These are phyloP conservation scores for Panzeria rudis DNA, from an alignment of 2,888 invertebrate genomes.

Conservation along the genomic window DNA sequence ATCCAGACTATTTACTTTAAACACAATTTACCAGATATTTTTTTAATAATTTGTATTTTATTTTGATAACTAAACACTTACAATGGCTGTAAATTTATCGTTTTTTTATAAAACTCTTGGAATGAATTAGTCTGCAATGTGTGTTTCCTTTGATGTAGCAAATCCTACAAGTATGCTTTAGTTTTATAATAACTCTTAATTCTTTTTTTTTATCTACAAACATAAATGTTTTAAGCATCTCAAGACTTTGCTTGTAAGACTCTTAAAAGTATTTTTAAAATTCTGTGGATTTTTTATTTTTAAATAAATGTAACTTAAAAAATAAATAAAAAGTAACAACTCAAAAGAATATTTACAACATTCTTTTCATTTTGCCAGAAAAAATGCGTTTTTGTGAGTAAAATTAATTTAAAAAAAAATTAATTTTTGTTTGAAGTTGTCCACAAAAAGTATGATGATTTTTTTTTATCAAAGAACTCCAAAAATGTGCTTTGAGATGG, in stretches of 20 bases:
- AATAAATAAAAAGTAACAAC: no score
- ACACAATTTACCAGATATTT: constrained; percentile 79
- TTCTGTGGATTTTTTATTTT: neutral
- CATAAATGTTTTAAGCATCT: neutral
- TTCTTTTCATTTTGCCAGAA: neutral
- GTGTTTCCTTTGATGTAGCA: neutral
- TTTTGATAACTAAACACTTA: constrained; percentile 45
- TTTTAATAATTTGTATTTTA: constrained; percentile 7
- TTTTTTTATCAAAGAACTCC: neutral
- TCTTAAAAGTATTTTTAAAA: neutral
- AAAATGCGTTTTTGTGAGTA: neutral
- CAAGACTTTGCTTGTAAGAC: neutral
- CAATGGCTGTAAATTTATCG: constrained; percentile 67
- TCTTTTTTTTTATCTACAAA: no score
- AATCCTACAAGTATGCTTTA: no score
- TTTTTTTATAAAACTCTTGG: neutral
- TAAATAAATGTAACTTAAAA: neutral
- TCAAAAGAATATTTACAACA: neutral
- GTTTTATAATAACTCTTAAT: no score
- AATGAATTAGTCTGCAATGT: neutral
- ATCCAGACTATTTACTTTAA: constrained; percentile 83
- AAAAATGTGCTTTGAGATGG: neutral
- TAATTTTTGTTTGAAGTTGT: neutral
- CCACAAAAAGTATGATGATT: neutral
- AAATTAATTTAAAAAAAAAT: neutral